phyloP scores from a whole-genome alignment of 2,797 vertebrate genomes.

The Graptemys geographica region DNA sequence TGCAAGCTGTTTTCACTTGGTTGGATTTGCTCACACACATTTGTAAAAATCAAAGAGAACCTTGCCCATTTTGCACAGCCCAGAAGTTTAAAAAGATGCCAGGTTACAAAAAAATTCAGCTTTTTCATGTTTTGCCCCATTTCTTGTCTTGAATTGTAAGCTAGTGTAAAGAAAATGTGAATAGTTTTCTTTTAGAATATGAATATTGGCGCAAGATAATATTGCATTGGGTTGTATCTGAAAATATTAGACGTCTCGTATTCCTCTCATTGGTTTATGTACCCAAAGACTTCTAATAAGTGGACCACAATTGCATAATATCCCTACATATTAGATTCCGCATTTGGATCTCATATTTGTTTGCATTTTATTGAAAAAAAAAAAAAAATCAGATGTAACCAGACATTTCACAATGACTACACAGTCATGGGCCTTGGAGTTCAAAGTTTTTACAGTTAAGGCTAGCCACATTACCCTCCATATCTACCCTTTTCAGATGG shows the following conservation, averaged over 20 bases:
- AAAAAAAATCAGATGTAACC: neutral
- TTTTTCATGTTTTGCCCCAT: neutral
- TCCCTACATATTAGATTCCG: neutral
- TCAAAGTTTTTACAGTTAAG: neutral
- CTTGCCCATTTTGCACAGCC: neutral
- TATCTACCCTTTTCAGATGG: neutral
- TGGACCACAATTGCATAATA: neutral
- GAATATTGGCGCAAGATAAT: neutral
- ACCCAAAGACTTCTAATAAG: neutral
- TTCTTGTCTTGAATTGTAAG: neutral
- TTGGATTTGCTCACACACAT: neutral
- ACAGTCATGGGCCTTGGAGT: neutral
- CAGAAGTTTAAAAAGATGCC: neutral
- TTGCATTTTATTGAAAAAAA: neutral
- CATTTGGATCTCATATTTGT: neutral
- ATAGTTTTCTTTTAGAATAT: rapidly evolving
- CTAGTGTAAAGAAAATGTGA: neutral
- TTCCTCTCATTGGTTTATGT: neutral
- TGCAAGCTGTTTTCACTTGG: neutral
- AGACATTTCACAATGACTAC: neutral
- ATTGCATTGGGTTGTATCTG: neutral
- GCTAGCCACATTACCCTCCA: neutral
- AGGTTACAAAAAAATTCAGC: neutral
- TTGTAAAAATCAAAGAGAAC: neutral
- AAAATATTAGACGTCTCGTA: neutral